Evolutionary conservation across 2,888 invertebrate genomes (phyloP).

Genomic region (Onthophagus sagittarius): DNA sequence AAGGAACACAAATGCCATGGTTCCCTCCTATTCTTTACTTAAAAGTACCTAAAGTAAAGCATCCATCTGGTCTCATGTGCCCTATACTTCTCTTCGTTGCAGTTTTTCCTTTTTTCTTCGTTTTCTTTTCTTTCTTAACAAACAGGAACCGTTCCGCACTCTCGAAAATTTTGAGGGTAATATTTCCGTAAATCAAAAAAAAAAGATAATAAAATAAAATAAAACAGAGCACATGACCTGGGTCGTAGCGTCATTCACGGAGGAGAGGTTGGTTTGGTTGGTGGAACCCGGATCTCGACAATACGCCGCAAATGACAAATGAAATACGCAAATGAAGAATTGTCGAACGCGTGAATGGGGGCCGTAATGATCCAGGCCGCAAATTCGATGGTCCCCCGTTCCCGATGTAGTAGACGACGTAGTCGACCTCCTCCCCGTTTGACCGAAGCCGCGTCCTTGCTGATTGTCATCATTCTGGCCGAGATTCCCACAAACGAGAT

Average conservation of each 20-base stretch:
- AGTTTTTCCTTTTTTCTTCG: too few relatives aligned
- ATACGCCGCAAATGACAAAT: constrained; percentile 53
- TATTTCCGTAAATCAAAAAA: background rate
- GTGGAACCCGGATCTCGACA: constrained; percentile 36
- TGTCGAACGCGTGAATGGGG: constrained; percentile 51
- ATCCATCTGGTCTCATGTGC: background rate
- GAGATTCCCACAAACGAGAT: constrained; percentile 34
- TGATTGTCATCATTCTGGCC: constrained; percentile 37
- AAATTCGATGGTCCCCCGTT: constrained; percentile 25
- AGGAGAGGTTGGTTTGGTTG: background rate
- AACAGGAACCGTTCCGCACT: background rate
- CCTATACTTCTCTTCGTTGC: too few relatives aligned
- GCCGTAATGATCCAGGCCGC: constrained; percentile 47
- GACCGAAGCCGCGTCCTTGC: background rate
- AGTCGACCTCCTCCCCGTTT: background rate
- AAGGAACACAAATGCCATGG: constrained; percentile 4
- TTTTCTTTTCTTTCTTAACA: background rate
- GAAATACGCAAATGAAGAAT: constrained; percentile 56
- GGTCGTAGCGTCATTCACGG: background rate
- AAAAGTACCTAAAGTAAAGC: background rate
- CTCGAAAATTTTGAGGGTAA: background rate
- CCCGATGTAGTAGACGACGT: background rate
- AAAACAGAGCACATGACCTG: background rate
- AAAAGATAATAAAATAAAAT: background rate
- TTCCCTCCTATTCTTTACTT: background rate